These are phyloP conservation scores for Cheilosia soror DNA, from an alignment of 2,888 invertebrate species.

Conservation along the genomic window DNA sequence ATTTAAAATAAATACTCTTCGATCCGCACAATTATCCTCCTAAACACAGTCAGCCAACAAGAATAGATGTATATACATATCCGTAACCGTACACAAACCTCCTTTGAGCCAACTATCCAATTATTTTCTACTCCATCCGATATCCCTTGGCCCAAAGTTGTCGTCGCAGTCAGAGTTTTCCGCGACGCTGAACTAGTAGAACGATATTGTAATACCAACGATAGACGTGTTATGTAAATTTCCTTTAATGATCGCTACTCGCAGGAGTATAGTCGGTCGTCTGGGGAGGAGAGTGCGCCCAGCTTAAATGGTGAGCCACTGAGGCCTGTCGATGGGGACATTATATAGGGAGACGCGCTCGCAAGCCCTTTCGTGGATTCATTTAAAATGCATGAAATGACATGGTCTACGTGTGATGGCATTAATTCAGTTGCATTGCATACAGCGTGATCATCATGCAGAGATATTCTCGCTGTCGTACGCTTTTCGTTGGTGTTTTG, in stretches of 20 bases:
- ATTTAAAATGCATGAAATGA: constrained; percentile 75
- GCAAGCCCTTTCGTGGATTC: constrained; percentile 66
- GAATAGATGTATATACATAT: constrained; percentile 19
- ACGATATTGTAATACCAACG: constrained; percentile 73
- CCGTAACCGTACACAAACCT: constrained; percentile 24
- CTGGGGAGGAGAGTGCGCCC: neutral
- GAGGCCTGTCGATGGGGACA: constrained; percentile 49
- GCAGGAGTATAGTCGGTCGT: constrained; percentile 29
- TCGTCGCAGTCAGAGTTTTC: constrained; percentile 39
- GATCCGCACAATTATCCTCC: constrained; percentile 72
- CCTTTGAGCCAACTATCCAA: constrained; percentile 66
- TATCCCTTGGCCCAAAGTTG: constrained; percentile 48
- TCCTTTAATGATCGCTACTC: constrained; percentile 70
- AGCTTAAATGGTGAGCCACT: constrained; percentile 26
- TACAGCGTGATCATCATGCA: constrained; percentile 71
- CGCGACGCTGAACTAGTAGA: constrained; percentile 61
- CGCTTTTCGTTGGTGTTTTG: constrained; percentile 45
- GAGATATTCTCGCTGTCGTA: constrained; percentile 65
- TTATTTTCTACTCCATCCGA: constrained; percentile 68
- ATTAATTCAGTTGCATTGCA: constrained; percentile 75
- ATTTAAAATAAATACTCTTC: constrained; percentile 75
- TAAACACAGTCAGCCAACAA: constrained; percentile 67
- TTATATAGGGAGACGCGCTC: constrained; percentile 31
- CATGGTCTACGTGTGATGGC: constrained; percentile 75
- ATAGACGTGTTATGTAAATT: constrained; percentile 76